A percentile compares a stretch with the other conserved stretches of the same genome.
phyloP scores from a whole-genome alignment of 2,113 vertebrate genomes.

The Ranitomeya variabilis region DNA sequence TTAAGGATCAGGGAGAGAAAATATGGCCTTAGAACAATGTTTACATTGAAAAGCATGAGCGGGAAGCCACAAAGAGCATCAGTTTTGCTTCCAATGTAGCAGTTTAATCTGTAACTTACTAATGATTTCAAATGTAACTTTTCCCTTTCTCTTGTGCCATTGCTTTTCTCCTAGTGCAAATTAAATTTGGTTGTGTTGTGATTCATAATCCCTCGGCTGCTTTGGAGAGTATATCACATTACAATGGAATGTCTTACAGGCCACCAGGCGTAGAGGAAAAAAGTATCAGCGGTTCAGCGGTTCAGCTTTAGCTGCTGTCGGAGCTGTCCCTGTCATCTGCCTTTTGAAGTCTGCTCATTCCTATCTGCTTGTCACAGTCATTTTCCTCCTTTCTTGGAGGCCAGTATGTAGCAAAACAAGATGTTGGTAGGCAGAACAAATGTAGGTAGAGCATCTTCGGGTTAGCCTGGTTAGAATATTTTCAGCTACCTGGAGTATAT shows the following conservation, averaged over 20 bases:
- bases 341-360: conserved; percentile 39
- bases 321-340: conserved; percentile 10
- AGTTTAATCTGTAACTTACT: conserved; percentile 81
- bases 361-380: conserved; percentile 35
- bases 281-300: neutral
- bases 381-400: neutral
- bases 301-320: neutral
- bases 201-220: conserved; percentile 35
- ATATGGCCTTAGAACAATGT: conserved; percentile 82
- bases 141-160: conserved; percentile 64
- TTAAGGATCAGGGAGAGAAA: conserved; percentile 87
- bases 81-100: conserved; percentile 76
- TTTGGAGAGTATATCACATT: conserved; percentile 48
- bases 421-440: conserved; percentile 28
- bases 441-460: conserved; percentile 22
- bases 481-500: conserved; percentile 32
- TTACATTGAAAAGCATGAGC: conserved; percentile 83
- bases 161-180: conserved; percentile 67
- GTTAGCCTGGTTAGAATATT: conserved; percentile 35
- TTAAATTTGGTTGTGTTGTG: conserved; percentile 66
- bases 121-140: conserved; percentile 67
- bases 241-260: conserved; percentile 52
- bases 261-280: neutral
- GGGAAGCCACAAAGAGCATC: conserved; percentile 78
- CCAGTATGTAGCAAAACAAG: neutral